A percentile compares a stretch with the other conserved stretches of the same genome.
Conservation (phyloP, 2,888 invertebrate species). For the Coremacera marginata region DNA sequence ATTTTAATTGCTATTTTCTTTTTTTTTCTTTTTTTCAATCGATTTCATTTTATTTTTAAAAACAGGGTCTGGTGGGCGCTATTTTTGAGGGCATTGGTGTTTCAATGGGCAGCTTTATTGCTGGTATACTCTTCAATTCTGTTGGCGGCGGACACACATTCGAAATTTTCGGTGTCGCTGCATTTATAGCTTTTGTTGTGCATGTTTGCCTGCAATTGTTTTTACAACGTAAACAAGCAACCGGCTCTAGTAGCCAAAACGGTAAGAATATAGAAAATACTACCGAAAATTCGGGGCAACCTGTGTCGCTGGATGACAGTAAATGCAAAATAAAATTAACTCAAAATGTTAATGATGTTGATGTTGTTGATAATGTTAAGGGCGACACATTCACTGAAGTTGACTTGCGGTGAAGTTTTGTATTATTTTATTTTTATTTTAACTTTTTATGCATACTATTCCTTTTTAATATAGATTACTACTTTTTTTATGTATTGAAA, state of each 20-base stretch:
- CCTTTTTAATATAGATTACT: no score
- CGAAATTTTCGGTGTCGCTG: slow-evolving; percentile 78
- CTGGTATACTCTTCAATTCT: slow-evolving; percentile 77
- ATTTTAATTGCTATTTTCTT: slow-evolving; percentile 6
- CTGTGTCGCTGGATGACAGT: not conserved
- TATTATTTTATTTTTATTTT: not conserved
- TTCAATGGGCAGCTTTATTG: slow-evolving; percentile 82
- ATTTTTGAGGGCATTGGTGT: slow-evolving; percentile 90
- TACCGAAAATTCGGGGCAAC: not conserved
- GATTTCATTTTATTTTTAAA: not conserved
- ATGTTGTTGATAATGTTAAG: not conserved
- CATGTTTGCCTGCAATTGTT: slow-evolving; percentile 73
- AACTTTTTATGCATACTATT: not conserved
- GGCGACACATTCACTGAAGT: slow-evolving; percentile 53
- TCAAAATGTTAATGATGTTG: not conserved
- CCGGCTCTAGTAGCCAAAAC: slow-evolving; percentile 47
- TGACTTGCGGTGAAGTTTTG: slow-evolving; percentile 53
- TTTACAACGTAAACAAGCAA: slow-evolving; percentile 56
- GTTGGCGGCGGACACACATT: slow-evolving; percentile 79
- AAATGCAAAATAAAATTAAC: slow-evolving; percentile 15
- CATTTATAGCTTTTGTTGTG: slow-evolving; percentile 74
- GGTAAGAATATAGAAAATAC: slow-evolving; percentile 51
- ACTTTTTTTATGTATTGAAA: not conserved
- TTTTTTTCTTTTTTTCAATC: not conserved
- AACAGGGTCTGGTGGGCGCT: slow-evolving; percentile 85